Evolutionary conservation across 2,797 vertebrate genomes (phyloP), one percentile per base, ranked within the genome.

Genomic region (Chlorospingus semifuscus): DNA sequence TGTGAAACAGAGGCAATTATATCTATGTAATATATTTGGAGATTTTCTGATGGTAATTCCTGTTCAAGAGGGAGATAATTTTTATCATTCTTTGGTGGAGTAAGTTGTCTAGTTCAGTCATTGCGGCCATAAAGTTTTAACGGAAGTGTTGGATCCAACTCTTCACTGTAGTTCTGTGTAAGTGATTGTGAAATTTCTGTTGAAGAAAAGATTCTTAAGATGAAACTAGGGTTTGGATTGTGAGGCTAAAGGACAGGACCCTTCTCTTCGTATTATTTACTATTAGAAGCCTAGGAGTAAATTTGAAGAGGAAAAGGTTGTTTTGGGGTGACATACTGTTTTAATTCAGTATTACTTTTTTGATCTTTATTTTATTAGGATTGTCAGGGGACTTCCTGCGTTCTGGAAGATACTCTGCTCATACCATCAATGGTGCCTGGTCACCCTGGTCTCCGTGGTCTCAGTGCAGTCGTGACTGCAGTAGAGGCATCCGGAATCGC

Each of bases 401-500:
- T 11, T 98, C 99, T 8, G 99, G 99, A 29, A 98, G 98, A 61
- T 98, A 99, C 79, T 98, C 99, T 0, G 98, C 99, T 55, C 98
- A 99, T 94, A 98, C 98, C 0, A 97, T 99, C 71, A 99, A 99
- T 1, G 99, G 99, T 4, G 99, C 98, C 41, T 99, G 99, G 99
- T 98, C 99, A 0, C 96, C 98, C 34, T 99, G 99, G 99, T 98
- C 98, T 1, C 98, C 99, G 0, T 99, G 99, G 99, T 99, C 99
- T 5, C 99, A 99, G 96, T 99, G 99, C 96, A 99, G 99, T 86
- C 98, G 99, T 18, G 99, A 99, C 97, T 99, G 99, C 94, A 99
- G 98, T 75, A 96, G 99, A 39, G 99, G 99, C 3, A 98, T 99
- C 87, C 98, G 99, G 66, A 99, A 98, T 86, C 98, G 99, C 46